Conservation (phyloP, 2,888 invertebrate species). For the Lasioglossum zephyrum region DNA sequence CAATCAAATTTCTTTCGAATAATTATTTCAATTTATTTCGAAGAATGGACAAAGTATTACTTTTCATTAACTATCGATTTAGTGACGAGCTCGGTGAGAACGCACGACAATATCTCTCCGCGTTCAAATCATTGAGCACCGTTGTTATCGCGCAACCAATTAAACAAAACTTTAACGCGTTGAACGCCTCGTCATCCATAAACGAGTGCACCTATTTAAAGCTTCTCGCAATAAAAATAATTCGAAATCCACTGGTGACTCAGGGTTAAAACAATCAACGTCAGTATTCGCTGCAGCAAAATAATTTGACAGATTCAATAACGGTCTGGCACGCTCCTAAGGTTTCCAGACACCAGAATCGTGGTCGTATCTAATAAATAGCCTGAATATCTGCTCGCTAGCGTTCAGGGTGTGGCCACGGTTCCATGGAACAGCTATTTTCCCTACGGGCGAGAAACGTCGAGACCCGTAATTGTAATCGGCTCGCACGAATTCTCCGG, state of each 20-base stretch:
- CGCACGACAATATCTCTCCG: background rate
- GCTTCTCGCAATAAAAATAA: no score
- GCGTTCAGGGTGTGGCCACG: constrained; percentile 58
- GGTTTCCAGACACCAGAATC: constrained; percentile 23
- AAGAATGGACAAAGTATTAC: background rate
- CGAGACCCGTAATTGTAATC: background rate
- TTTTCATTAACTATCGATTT: background rate
- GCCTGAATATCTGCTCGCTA: constrained; percentile 34
- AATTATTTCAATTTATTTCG: background rate
- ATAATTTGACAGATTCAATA: background rate
- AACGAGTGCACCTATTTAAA: no score
- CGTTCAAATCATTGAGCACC: background rate
- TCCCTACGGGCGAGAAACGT: constrained; percentile 9
- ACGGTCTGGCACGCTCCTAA: background rate
- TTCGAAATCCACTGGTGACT: background rate
- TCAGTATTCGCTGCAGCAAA: background rate
- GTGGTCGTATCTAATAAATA: constrained; percentile 38
- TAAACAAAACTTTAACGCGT: no score
- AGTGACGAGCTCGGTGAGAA: background rate
- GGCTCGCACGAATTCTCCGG: background rate
- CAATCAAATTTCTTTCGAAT: no score
- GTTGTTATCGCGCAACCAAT: background rate
- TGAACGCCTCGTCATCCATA: no score
- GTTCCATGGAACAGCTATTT: constrained; percentile 17
- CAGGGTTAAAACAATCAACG: background rate